These are phyloP conservation scores for Nemoura dubitans DNA, from an alignment of 2,888 invertebrate genomes.

Conservation along the genomic window DNA sequence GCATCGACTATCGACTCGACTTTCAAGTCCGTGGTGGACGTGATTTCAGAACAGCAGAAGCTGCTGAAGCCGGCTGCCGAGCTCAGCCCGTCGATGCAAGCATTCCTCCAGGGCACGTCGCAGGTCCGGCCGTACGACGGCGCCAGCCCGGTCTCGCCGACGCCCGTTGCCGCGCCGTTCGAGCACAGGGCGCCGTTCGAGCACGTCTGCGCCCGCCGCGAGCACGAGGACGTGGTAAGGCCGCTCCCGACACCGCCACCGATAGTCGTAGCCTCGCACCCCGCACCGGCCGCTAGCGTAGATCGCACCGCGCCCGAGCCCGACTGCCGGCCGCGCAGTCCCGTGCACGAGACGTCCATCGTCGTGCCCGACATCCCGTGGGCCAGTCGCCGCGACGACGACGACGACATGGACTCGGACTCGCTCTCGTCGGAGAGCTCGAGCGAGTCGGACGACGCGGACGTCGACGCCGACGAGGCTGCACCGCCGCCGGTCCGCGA, in stretches of 20 bases:
- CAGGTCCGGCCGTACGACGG: slow-evolving; percentile 55
- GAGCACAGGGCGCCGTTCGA: slow-evolving; percentile 54
- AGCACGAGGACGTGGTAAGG: slow-evolving; percentile 31
- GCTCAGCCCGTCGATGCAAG: slow-evolving; percentile 75
- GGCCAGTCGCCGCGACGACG: slow-evolving; percentile 58
- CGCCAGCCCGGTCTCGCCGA: slow-evolving; percentile 53
- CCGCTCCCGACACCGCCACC: slow-evolving; percentile 8
- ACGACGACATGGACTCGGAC: slow-evolving; percentile 55
- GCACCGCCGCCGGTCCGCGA: slow-evolving; percentile 46
- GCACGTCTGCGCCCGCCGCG: slow-evolving; percentile 55
- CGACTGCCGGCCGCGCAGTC: slow-evolving; percentile 68
- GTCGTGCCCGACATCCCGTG: slow-evolving; percentile 71
- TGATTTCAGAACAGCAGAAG: slow-evolving; percentile 89
- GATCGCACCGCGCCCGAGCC: no score
- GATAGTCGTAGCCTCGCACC: neutral
- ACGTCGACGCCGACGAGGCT: slow-evolving; percentile 51
- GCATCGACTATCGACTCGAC: slow-evolving; percentile 86
- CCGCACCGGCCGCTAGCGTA: neutral
- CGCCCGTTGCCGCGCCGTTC: slow-evolving; percentile 50
- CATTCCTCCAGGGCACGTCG: slow-evolving; percentile 66
- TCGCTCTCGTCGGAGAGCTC: slow-evolving; percentile 53
- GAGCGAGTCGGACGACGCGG: slow-evolving; percentile 1
- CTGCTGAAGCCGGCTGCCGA: slow-evolving; percentile 80
- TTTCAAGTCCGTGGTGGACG: slow-evolving; percentile 83
- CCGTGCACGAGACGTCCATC: slow-evolving; percentile 70